Evolutionary conservation across 2,113 vertebrate genomes (phyloP).

Genomic region (Anhinga anhinga): DNA sequence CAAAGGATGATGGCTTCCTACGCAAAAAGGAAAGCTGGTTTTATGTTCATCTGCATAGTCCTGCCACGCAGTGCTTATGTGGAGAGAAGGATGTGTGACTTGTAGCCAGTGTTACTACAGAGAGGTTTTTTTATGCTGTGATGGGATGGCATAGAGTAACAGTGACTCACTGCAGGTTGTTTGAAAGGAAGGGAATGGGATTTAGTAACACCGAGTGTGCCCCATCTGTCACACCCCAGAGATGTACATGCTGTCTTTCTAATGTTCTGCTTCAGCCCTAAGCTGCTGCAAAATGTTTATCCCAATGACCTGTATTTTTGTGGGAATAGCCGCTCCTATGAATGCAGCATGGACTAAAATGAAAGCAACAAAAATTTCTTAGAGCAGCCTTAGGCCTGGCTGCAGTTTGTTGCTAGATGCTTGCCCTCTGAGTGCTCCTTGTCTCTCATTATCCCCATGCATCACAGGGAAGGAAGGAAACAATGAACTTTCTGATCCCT

Average conservation of each 20-base stretch:
- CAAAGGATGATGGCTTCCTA: not conserved
- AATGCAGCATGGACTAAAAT: not conserved
- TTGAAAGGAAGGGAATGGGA: conserved; percentile 3
- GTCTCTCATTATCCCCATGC: not conserved
- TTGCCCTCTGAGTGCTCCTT: not conserved
- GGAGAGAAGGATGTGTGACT: not conserved
- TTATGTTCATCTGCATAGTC: not conserved
- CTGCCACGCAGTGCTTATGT: not conserved
- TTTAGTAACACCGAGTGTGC: not conserved
- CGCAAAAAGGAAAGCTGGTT: not conserved
- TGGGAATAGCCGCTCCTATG: not conserved
- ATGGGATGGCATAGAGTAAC: not conserved
- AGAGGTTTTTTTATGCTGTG: not conserved
- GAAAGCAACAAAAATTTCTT: not conserved
- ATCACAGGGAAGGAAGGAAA: not conserved
- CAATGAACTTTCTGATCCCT: conserved; percentile 6
- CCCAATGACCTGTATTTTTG: not conserved
- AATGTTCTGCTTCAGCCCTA: not conserved
- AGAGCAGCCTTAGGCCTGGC: not conserved
- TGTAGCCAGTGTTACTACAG: not conserved
- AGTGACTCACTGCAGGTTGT: conserved; percentile 24
- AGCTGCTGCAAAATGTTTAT: not conserved
- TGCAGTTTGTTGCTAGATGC: not conserved
- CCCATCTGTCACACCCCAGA: not conserved
- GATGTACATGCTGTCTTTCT: not conserved